phyloP scores from a whole-genome alignment of 2,888 invertebrate genomes.

The Lithophane ornitopus region DNA sequence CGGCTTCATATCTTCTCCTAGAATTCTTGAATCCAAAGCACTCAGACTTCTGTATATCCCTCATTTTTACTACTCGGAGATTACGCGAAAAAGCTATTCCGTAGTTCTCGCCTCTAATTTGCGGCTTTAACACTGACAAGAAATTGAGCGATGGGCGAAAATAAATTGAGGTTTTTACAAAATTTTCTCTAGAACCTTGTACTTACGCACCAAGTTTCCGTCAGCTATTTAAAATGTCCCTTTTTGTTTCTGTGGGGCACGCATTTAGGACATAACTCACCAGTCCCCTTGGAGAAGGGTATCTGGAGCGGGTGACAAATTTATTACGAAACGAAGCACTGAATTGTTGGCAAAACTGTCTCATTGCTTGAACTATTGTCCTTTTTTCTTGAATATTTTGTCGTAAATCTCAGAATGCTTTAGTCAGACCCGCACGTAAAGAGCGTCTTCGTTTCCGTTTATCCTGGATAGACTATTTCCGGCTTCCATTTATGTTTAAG shows the following conservation, averaged over 20 bases:
- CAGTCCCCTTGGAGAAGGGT: constrained; percentile 60
- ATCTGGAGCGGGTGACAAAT: constrained; percentile 66
- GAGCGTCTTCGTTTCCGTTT: constrained; percentile 3
- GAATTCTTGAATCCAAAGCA: background rate
- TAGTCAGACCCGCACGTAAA: constrained; percentile 6
- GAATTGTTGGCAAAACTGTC: constrained; percentile 52
- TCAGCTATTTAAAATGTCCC: constrained; percentile 51
- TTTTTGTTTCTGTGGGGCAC: constrained; percentile 63
- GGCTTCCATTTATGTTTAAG: background rate
- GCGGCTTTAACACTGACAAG: constrained; percentile 6
- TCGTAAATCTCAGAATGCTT: constrained; percentile 48
- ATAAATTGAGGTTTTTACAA: constrained; percentile 19
- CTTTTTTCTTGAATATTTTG: constrained; percentile 52
- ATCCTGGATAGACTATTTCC: background rate
- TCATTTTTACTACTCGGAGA: background rate
- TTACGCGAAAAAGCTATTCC: constrained; percentile 10
- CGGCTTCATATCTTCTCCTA: background rate
- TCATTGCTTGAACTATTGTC: constrained; percentile 52
- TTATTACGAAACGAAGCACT: constrained; percentile 64
- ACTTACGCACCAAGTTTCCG: constrained; percentile 33
- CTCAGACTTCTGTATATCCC: background rate
- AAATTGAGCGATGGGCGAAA: constrained; percentile 21
- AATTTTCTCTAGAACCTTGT: constrained; percentile 24
- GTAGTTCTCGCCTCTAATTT: constrained; percentile 17
- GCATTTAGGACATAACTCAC: constrained; percentile 65